Evolutionary conservation across 2,797 vertebrate species (phyloP).

Genomic region (Protonibea diacanthus): DNA sequence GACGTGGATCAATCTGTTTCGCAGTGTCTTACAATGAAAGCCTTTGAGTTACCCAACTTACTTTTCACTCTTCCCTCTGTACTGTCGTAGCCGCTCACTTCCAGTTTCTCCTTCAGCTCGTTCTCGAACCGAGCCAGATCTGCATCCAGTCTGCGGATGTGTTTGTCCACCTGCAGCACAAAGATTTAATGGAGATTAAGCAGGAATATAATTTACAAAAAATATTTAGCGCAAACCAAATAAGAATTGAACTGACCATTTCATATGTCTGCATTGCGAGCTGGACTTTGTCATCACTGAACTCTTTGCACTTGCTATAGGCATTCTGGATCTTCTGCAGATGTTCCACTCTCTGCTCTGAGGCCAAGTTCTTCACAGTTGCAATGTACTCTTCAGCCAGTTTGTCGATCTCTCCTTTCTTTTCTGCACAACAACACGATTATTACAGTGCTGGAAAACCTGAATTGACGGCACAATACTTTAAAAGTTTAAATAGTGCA

Average conservation of each 20-base stretch:
- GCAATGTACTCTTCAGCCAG: slow-evolving; percentile 94
- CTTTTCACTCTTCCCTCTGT: slow-evolving; percentile 91
- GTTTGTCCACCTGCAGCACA: slow-evolving; percentile 93
- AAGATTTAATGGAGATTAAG: background rate
- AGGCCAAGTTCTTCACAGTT: slow-evolving; percentile 89
- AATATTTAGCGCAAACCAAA: background rate
- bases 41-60: slow-evolving; percentile 60
- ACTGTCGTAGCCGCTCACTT: slow-evolving; percentile 92
- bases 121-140: slow-evolving; percentile 97
- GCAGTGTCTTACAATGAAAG: background rate
- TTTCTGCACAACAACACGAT: slow-evolving; percentile 85
- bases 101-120: slow-evolving; percentile 97
- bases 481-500: background rate
- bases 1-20: rapidly evolving
- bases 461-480: background rate
- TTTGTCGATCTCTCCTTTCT: slow-evolving; percentile 95
- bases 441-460: background rate
- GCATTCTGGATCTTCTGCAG: slow-evolving; percentile 95
- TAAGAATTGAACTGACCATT: slow-evolving; percentile 88
- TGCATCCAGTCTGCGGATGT: slow-evolving; percentile 95
- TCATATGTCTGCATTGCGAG: slow-evolving; percentile 99
- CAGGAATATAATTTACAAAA: background rate
- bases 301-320: slow-evolving; percentile 96
- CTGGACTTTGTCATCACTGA: slow-evolving; percentile 98
- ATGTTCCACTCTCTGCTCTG: slow-evolving; percentile 92